Percentiles rank a stretch among this genome's conserved stretches.
phyloP scores from a whole-genome alignment of 2,113 vertebrate genomes.

The Grantiella picta region DNA sequence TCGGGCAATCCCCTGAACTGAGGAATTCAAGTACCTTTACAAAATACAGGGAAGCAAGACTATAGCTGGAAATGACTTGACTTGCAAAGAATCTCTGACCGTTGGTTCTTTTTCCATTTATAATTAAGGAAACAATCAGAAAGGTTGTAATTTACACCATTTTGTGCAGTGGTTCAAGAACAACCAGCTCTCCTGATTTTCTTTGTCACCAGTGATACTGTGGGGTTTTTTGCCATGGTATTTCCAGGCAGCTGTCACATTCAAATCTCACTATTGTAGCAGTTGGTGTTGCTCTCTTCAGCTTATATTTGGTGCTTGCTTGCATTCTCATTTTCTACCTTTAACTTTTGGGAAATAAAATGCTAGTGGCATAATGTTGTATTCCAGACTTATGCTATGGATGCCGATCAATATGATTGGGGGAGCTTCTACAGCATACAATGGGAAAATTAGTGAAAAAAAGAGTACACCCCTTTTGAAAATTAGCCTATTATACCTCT shows the following conservation, averaged over 20 bases:
- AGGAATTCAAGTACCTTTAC: background rate
- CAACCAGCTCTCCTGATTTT: background rate
- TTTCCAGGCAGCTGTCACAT: background rate
- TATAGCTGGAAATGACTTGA: conserved; percentile 7
- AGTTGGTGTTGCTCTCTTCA: background rate
- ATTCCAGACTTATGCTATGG: background rate
- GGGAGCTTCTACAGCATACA: background rate
- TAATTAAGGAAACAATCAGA: background rate
- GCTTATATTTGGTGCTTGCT: background rate
- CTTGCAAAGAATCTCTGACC: background rate
- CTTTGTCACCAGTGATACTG: background rate
- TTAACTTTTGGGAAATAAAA: background rate
- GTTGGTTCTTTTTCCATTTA: background rate
- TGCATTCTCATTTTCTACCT: background rate
- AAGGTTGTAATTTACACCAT: background rate
- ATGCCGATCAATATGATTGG: background rate
- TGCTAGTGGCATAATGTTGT: background rate
- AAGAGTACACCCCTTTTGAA: background rate
- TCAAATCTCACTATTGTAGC: background rate
- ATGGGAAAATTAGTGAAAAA: background rate
- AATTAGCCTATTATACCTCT: background rate
- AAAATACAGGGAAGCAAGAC: conserved; percentile 3
- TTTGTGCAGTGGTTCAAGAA: background rate
- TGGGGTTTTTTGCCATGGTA: background rate
- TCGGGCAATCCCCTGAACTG: background rate